Evolutionary conservation across 2,113 vertebrate species (phyloP).

Genomic region (Spizaetus ornatus): DNA sequence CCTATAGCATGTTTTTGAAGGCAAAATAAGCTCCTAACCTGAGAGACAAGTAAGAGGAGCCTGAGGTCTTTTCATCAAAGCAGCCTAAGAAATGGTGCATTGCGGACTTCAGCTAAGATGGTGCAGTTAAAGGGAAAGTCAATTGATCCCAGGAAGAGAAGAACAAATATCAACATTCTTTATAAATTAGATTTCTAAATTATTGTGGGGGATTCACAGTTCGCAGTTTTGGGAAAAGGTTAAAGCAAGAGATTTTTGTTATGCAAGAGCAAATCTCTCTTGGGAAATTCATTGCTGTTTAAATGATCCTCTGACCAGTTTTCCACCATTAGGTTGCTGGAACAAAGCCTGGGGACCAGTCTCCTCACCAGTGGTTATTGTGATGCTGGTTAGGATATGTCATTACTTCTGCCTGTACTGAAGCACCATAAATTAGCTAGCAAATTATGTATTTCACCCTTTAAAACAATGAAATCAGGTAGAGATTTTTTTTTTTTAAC

Average conservation of each 20-base stretch:
- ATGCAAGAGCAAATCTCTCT: not conserved
- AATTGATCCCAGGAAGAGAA: not conserved
- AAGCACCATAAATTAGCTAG: not conserved
- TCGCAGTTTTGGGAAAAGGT: not conserved
- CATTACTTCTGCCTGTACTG: not conserved
- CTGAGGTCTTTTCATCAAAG: conserved; percentile 21
- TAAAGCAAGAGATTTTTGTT: not conserved
- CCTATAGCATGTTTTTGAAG: not conserved
- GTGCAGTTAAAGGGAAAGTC: not conserved
- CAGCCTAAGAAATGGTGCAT: not conserved
- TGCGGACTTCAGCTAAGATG: not conserved
- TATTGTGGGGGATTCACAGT: not conserved
- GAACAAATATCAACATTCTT: not conserved
- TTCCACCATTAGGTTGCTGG: not conserved
- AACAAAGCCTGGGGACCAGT: not conserved
- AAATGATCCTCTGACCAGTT: not conserved
- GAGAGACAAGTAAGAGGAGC: not conserved
- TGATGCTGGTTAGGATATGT: not conserved
- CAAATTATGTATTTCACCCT: not conserved
- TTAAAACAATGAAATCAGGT: not conserved
- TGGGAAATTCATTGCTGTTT: not conserved
- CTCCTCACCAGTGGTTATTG: not conserved
- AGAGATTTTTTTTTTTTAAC: not conserved
- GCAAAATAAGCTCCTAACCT: not conserved
- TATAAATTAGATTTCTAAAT: not conserved